Evolutionary conservation across 2,888 invertebrate genomes (phyloP).

Genomic region (Philhelius pedissequus): DNA sequence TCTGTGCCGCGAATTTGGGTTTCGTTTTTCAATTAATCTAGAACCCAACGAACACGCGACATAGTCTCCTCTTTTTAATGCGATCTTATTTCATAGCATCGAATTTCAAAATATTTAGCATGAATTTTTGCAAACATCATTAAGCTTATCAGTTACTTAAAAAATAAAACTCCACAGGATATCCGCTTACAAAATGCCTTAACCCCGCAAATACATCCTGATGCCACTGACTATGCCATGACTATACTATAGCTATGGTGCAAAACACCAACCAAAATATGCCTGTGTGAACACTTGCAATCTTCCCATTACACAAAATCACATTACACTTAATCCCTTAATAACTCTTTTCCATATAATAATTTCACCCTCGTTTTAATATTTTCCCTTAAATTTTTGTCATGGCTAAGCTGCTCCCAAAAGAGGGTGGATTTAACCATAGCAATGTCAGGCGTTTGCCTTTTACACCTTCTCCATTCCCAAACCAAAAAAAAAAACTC

Average conservation of each 20-base stretch:
- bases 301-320: slow-evolving; percentile 67
- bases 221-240: not conserved
- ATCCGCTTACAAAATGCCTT: slow-evolving; percentile 57
- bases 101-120: slow-evolving; percentile 1
- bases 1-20: too few species aligned
- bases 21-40: too few species aligned
- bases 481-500: not conserved
- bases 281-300: slow-evolving; percentile 58
- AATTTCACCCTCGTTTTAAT: slow-evolving; percentile 67
- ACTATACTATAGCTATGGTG: too few species aligned
- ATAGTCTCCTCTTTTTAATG: not conserved
- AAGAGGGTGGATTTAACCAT: slow-evolving; percentile 46
- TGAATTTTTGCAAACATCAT: slow-evolving; percentile 18
- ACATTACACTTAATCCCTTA: slow-evolving; percentile 69
- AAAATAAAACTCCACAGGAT: slow-evolving; percentile 21
- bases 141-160: slow-evolving; percentile 13
- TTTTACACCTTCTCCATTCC: slow-evolving; percentile 56
- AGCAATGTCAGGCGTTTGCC: slow-evolving; percentile 58
- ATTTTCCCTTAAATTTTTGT: slow-evolving; percentile 43
- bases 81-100: not conserved
- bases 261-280: slow-evolving; percentile 23
- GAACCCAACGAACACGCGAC: too few species aligned
- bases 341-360: slow-evolving; percentile 68
- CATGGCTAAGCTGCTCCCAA: slow-evolving; percentile 54
- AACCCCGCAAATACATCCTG: not conserved